These are phyloP conservation scores for Mormyrus proboscirostris DNA, from an alignment of 2,797 vertebrate species.

Conservation along the genomic window DNA sequence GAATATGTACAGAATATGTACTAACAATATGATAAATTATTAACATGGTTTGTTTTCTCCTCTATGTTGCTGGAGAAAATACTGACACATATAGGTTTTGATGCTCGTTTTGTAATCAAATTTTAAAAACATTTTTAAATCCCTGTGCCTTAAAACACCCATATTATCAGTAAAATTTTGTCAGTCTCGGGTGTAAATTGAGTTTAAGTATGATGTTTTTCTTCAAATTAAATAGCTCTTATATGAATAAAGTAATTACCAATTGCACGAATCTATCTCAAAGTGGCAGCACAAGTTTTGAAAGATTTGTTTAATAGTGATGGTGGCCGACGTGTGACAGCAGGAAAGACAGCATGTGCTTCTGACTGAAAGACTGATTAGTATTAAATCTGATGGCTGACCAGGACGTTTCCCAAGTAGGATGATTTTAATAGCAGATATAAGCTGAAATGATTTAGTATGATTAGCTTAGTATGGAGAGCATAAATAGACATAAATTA, in stretches of 20 bases:
- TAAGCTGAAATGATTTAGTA: background rate
- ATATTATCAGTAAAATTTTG: background rate
- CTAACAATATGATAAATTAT: background rate
- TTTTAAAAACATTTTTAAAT: background rate
- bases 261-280: constrained; percentile 60
- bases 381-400: background rate
- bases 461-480: background rate
- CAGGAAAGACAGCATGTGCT: background rate
- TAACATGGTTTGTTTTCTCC: background rate
- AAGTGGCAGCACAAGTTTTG: constrained; percentile 67
- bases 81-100: background rate
- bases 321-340: background rate
- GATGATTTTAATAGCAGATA: background rate
- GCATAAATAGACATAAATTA: background rate
- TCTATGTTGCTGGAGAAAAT: background rate
- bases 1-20: background rate
- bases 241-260: background rate
- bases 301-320: constrained; percentile 56
- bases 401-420: background rate
- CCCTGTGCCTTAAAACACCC: background rate
- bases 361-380: background rate
- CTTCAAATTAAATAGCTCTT: background rate
- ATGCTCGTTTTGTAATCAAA: background rate
- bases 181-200: background rate
- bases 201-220: background rate